These are phyloP conservation scores for Peromyscus californicus DNA, from an alignment of 2,113 vertebrate genomes.

Conservation along the genomic window DNA sequence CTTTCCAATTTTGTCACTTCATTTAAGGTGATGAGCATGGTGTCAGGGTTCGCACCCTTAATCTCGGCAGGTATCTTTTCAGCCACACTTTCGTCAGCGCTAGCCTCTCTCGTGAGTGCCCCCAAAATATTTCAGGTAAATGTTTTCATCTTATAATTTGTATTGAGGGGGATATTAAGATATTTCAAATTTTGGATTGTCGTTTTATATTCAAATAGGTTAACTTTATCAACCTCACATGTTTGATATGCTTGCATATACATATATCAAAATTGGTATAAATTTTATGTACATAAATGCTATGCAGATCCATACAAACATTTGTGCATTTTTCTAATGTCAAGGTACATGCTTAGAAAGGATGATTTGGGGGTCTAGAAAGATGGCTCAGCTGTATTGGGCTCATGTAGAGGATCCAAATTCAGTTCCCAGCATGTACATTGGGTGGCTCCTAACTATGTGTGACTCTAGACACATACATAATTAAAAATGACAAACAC, in stretches of 20 bases:
- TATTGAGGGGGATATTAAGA: background rate
- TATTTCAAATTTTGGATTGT: background rate
- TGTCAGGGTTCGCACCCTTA: conserved; percentile 96
- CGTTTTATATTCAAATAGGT: conserved; percentile 44
- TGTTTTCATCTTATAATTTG: conserved; percentile 14
- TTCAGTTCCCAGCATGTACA: background rate
- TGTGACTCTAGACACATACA: background rate
- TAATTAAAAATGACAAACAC: background rate
- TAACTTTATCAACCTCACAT: background rate
- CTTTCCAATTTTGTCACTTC: background rate
- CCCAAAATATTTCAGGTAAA: conserved; percentile 99
- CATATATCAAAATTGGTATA: background rate
- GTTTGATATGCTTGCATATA: background rate
- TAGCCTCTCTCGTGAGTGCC: conserved; percentile 98
- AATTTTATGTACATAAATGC: background rate
- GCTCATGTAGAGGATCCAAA: no score
- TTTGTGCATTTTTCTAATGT: background rate
- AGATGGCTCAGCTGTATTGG: background rate
- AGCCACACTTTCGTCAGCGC: conserved; percentile 97
- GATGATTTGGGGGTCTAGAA: background rate
- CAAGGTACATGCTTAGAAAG: background rate
- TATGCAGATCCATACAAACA: background rate
- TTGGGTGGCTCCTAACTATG: background rate
- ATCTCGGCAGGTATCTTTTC: conserved; percentile 99
- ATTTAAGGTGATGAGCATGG: conserved; percentile 95